Evolutionary conservation across 2,797 vertebrate species (phyloP).

Genomic region (Chiroxiphia lanceolata): DNA sequence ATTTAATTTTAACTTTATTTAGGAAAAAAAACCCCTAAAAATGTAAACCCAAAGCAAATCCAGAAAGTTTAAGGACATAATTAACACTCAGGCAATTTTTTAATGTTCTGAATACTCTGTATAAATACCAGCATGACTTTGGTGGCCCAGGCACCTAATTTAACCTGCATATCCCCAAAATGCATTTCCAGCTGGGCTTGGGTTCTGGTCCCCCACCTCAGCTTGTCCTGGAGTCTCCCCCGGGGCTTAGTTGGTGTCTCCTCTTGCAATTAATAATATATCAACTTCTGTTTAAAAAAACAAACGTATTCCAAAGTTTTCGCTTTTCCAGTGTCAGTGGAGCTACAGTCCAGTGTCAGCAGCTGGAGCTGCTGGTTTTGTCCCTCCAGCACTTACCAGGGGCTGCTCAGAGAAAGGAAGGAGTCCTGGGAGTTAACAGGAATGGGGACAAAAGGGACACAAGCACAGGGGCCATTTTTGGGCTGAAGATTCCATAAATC

Average conservation of each 20-base stretch:
- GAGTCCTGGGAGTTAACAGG: background rate
- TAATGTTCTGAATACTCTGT: background rate
- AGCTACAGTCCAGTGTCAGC: background rate
- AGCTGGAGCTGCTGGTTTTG: background rate
- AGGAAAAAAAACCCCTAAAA: background rate
- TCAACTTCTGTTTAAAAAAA: background rate
- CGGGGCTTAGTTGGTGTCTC: background rate
- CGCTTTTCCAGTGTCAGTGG: background rate
- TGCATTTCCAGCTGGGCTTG: background rate
- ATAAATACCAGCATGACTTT: background rate
- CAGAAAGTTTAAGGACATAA: background rate
- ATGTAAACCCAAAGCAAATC: background rate
- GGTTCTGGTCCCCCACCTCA: background rate
- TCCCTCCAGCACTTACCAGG: background rate
- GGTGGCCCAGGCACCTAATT: background rate
- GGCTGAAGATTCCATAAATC: background rate
- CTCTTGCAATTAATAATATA: background rate
- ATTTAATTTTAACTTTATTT: background rate
- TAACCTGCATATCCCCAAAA: background rate
- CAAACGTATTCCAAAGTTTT: accelerated
- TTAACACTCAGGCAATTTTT: background rate
- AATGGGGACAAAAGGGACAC: background rate
- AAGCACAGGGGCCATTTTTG: background rate
- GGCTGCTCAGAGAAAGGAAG: background rate
- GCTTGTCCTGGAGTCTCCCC: background rate